Conservation (phyloP, 2,797 vertebrate genomes). For the Myripristis jacobus region DNA sequence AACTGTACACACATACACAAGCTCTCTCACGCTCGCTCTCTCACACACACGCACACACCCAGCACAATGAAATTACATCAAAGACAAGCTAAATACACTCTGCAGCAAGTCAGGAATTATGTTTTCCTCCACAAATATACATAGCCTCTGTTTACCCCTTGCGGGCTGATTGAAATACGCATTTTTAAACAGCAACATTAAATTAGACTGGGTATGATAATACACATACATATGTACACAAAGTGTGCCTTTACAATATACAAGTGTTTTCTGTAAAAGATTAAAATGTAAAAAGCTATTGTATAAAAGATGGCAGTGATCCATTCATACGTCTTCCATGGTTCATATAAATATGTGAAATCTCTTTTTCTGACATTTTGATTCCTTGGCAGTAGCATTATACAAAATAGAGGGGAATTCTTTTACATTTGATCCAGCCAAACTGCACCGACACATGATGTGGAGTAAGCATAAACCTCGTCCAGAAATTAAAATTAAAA, state of each 20-base stretch:
- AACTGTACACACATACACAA: no score
- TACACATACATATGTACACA: constrained; percentile 86
- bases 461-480: constrained; percentile 35
- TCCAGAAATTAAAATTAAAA: no score
- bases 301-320: constrained; percentile 96
- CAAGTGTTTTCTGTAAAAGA: constrained; percentile 90
- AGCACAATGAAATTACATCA: constrained; percentile 82
- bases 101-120: constrained; percentile 87
- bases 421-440: constrained; percentile 60
- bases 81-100: constrained; percentile 84
- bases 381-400: constrained; percentile 79
- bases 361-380: constrained; percentile 72
- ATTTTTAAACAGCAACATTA: constrained; percentile 80
- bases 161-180: constrained; percentile 82
- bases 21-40: no score
- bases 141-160: constrained; percentile 83
- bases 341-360: constrained; percentile 88
- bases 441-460: constrained; percentile 38
- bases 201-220: constrained; percentile 81
- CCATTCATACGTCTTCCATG: constrained; percentile 77
- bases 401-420: constrained; percentile 68
- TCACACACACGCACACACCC: constrained; percentile 39
- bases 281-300: constrained; percentile 87
- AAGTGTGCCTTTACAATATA: constrained; percentile 87
- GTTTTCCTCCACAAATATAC: constrained; percentile 84